These are phyloP conservation scores for Hippopotamyrus pictus DNA, from an alignment of 2,797 vertebrate species.

Conservation along the genomic window DNA sequence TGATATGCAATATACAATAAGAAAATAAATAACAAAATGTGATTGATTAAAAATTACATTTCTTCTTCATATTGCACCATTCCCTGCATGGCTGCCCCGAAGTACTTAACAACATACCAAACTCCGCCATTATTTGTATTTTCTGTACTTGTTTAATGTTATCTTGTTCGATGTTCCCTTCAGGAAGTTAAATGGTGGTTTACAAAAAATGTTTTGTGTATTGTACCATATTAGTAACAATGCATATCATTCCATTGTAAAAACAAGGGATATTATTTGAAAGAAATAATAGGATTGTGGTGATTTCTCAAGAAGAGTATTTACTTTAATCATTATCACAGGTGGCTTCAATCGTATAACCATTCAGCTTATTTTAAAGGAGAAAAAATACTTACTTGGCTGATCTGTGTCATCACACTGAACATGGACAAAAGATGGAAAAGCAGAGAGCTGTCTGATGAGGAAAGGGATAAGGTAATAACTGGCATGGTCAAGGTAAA, in stretches of 20 bases:
- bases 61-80: neutral
- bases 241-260: neutral
- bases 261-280: neutral
- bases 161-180: neutral
- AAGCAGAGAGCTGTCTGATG: neutral
- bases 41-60: neutral
- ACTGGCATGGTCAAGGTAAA: neutral
- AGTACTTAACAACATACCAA: neutral
- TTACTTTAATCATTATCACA: neutral
- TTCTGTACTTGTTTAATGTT: neutral
- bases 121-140: neutral
- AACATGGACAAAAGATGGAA: neutral
- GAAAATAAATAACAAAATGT: neutral
- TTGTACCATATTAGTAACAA: neutral
- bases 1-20: neutral
- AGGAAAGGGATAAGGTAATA: neutral
- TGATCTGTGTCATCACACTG: neutral
- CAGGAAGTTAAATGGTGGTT: neutral
- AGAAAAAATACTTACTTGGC: neutral
- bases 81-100: neutral
- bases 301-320: neutral
- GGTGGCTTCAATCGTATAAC: neutral
- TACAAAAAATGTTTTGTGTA: neutral
- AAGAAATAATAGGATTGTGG: neutral
- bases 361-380: neutral